A percentile compares a stretch with the other conserved stretches of the same genome.
These are phyloP conservation scores for Pangasius mekongensis DNA, from an alignment of 2,797 vertebrate genomes.

Conservation along the genomic window DNA sequence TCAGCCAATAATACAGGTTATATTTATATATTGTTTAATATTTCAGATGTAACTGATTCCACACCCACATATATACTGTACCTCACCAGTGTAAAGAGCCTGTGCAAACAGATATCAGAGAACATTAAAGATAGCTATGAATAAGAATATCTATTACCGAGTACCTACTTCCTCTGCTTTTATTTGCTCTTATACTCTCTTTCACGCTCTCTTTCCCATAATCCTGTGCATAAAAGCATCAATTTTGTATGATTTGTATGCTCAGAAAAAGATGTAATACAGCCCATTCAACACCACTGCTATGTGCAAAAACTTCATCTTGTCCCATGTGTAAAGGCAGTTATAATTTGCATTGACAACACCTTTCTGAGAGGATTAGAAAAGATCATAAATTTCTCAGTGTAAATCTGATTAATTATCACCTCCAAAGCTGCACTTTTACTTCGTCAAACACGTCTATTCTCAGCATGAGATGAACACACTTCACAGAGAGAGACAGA, in stretches of 20 bases:
- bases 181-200: conserved; percentile 4
- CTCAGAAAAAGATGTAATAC: not conserved
- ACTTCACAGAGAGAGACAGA: conserved; percentile 3
- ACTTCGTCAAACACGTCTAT: conserved; percentile 43
- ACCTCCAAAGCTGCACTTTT: conserved; percentile 56
- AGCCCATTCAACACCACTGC: not conserved
- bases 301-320: conserved; percentile 25
- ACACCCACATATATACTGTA: not conserved
- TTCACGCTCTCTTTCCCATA: not conserved
- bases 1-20: not conserved
- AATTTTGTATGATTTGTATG: not conserved
- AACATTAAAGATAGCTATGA: conserved; percentile 57
- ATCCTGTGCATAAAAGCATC: not conserved
- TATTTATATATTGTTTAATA: conserved; percentile 25
- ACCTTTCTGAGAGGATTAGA: conserved; percentile 59
- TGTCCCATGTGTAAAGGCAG: conserved; percentile 39
- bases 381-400: conserved; percentile 44
- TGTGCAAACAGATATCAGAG: conserved; percentile 45
- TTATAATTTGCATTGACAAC: conserved; percentile 60
- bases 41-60: conserved; percentile 22
- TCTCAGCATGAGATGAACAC: conserved; percentile 42
- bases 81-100: conserved; percentile 2
- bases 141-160: conserved; percentile 4
- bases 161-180: not conserved
- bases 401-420: conserved; percentile 64